Conservation (phyloP, 2,888 invertebrate species). For the Orthonevra nobilis region DNA sequence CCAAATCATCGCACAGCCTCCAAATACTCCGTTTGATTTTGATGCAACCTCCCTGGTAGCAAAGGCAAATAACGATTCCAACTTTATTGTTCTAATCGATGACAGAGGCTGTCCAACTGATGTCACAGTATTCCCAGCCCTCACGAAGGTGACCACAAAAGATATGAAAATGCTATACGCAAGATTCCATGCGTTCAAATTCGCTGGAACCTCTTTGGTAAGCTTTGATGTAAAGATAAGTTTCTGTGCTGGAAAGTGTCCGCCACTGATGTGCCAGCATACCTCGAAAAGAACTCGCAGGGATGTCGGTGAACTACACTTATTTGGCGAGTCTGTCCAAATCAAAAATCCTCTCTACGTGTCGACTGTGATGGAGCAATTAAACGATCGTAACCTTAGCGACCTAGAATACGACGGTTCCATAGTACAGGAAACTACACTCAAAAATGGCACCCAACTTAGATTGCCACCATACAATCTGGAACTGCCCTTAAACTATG, state of each 20-base stretch:
- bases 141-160: constrained; percentile 78
- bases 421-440: constrained; percentile 3
- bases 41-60: constrained; percentile 90
- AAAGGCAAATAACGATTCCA: constrained; percentile 88
- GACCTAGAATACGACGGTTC: neutral
- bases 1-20: constrained; percentile 83
- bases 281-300: constrained; percentile 36
- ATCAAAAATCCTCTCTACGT: constrained; percentile 78
- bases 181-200: constrained; percentile 91
- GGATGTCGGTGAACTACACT: constrained; percentile 41
- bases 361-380: constrained; percentile 76
- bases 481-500: constrained; percentile 82
- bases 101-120: constrained; percentile 91
- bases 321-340: constrained; percentile 70
- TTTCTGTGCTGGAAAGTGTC: constrained; percentile 88
- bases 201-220: constrained; percentile 90
- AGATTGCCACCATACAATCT: constrained; percentile 64
- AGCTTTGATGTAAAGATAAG: constrained; percentile 90
- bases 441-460: constrained; percentile 4
- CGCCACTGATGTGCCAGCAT: constrained; percentile 82
- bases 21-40: constrained; percentile 83
- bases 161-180: constrained; percentile 81
- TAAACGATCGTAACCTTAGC: constrained; percentile 9
- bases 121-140: constrained; percentile 81
- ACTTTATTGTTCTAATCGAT: constrained; percentile 86